Percentiles rank a stretch among this genome's conserved stretches.
Conservation (phyloP, 64 coral and sea anemone species). For the Orbicella faveolata region DNA sequence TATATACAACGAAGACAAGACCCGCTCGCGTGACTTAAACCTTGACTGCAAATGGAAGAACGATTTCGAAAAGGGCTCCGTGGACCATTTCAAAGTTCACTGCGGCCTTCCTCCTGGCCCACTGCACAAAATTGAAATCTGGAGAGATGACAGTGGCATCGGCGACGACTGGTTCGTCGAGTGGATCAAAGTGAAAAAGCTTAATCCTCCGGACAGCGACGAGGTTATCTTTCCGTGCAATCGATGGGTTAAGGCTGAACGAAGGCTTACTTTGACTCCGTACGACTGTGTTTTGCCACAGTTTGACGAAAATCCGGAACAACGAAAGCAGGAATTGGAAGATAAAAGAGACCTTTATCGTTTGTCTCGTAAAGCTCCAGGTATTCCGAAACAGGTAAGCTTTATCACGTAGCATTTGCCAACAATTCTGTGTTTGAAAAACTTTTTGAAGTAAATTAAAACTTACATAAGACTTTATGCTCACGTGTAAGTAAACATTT, state of each 20-base stretch:
- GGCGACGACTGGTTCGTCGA: conserved; percentile 95
- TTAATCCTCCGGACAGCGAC: conserved; percentile 16
- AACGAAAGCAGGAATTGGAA: conserved; percentile 76
- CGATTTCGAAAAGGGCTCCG: conserved; percentile 94
- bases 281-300: conserved; percentile 93
- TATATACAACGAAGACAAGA: conserved; percentile 62
- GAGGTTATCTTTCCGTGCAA: conserved; percentile 89
- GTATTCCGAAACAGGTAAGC: conserved; percentile 93
- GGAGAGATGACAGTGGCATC: conserved; percentile 88
- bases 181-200: conserved; percentile 84
- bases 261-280: conserved; percentile 72
- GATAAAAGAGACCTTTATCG: conserved; percentile 83
- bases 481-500: no score
- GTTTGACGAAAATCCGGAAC: conserved; percentile 76
- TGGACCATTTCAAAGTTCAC: conserved; percentile 88
- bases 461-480: no score
- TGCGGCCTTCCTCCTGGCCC: conserved; percentile 71
- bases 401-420: background rate
- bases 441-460: background rate
- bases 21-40: conserved; percentile 72
- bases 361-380: conserved; percentile 80
- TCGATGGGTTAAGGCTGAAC: conserved; percentile 90
- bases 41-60: conserved; percentile 96
- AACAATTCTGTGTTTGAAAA: conserved; percentile 13
- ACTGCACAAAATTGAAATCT: conserved; percentile 85